Conservation (phyloP, 2,888 invertebrate genomes). For the Iphiclides podalirius region DNA sequence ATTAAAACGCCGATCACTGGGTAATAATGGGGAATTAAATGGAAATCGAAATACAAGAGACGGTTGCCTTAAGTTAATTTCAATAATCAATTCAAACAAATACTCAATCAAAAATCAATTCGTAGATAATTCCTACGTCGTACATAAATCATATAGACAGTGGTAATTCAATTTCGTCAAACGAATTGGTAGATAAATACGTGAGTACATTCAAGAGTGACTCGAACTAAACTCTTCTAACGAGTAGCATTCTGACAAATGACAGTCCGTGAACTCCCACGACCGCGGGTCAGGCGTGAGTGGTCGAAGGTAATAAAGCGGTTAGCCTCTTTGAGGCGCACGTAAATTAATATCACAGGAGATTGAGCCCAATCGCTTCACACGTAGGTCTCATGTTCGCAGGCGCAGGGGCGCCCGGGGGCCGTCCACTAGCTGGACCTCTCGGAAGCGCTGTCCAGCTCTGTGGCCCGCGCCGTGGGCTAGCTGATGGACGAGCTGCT, state of each 20-base stretch:
- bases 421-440: slow-evolving; percentile 54
- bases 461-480: slow-evolving; percentile 66
- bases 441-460: slow-evolving; percentile 63
- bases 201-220: no score
- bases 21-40: background rate
- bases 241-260: slow-evolving; percentile 16
- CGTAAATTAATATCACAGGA: slow-evolving; percentile 54
- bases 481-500: slow-evolving; percentile 72
- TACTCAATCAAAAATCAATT: no score
- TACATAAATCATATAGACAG: no score
- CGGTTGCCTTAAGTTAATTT: no score
- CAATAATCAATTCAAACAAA: no score
- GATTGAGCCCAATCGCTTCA: slow-evolving; percentile 36
- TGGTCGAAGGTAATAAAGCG: background rate
- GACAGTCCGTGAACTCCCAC: no score
- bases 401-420: slow-evolving; percentile 34
- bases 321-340: slow-evolving; percentile 39
- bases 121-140: no score
- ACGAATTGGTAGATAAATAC: no score
- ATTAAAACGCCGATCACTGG: no score
- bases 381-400: slow-evolving; percentile 38
- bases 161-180: no score
- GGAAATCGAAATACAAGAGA: background rate
- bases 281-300: background rate
- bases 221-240: no score